A percentile compares a stretch with the other conserved stretches of the same genome.
Conservation (phyloP, 1,140 invertebrate genomes). For the Calephelis virginiensis region DNA sequence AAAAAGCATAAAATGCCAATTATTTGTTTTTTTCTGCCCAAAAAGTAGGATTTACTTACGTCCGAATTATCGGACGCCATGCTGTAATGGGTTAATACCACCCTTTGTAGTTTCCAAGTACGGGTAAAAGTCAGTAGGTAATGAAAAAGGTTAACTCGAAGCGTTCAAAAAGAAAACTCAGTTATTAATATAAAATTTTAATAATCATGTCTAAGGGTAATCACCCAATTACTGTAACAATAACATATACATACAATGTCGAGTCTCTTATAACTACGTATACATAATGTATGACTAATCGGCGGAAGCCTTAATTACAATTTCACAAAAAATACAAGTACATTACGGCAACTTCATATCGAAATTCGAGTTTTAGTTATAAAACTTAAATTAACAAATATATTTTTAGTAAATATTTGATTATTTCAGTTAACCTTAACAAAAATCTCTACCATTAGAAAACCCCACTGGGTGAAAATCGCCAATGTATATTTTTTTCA, state of each 20-base stretch:
- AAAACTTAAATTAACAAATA: conserved; percentile 13
- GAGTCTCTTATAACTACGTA: conserved; percentile 27
- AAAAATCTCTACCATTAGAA: too few relatives aligned
- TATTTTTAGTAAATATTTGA: conserved; percentile 11
- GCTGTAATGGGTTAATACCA: fast-evolving
- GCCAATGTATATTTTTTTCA: too few relatives aligned
- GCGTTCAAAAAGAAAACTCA: neutral
- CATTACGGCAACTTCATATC: conserved; percentile 29
- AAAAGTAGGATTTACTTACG: too few relatives aligned
- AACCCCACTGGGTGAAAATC: too few relatives aligned
- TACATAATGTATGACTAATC: conserved; percentile 40
- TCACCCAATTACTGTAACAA: conserved; percentile 64
- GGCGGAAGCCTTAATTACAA: conserved; percentile 28
- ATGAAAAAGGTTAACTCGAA: too few relatives aligned
- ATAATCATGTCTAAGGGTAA: conserved; percentile 61
- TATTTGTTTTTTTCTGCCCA: too few relatives aligned
- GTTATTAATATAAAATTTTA: conserved; percentile 67
- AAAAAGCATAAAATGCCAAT: too few relatives aligned
- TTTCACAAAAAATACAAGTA: conserved; percentile 31
- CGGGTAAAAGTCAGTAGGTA: too few relatives aligned
- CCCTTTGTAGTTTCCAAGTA: too few relatives aligned
- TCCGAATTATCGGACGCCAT: too few relatives aligned
- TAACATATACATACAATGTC: conserved; percentile 56
- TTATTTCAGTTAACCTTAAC: too few relatives aligned
- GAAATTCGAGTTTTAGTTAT: conserved; percentile 18